Evolutionary conservation across 2,113 vertebrate species (phyloP).

Genomic region (Takifugu flavidus): DNA sequence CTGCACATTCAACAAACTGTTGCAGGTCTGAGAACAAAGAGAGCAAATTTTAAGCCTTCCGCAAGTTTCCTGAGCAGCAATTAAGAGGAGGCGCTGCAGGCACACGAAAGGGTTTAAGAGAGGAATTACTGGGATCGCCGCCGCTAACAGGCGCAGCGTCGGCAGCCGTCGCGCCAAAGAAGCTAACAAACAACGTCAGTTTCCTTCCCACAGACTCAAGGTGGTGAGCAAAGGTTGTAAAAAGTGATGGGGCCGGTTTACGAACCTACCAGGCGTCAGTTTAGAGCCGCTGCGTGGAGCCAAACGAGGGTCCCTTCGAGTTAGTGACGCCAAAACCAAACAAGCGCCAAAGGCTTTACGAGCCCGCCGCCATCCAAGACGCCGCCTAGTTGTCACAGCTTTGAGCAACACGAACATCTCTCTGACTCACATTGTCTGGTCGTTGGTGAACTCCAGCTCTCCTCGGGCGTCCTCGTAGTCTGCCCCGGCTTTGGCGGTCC

Average conservation of each 20-base stretch:
- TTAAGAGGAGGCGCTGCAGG: not conserved
- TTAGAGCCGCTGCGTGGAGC: constrained; percentile 1
- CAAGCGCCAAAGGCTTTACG: not conserved
- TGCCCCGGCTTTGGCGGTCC: constrained; percentile 80
- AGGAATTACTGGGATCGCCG: not conserved
- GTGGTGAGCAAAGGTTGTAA: not conserved
- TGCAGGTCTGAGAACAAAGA: no score
- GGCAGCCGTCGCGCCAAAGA: not conserved
- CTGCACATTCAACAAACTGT: no score
- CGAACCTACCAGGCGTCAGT: constrained; percentile 4
- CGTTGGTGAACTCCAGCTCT: constrained; percentile 90
- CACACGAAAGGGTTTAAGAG: not conserved
- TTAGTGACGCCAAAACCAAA: not conserved
- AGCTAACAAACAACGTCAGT: no score
- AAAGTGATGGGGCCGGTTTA: constrained; percentile 7
- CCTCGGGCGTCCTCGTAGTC: constrained; percentile 89
- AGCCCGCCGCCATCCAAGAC: not conserved
- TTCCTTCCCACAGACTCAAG: not conserved
- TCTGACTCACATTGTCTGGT: constrained; percentile 91
- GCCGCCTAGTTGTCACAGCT: not conserved
- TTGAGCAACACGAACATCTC: not conserved
- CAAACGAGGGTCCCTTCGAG: not conserved
- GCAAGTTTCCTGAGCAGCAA: not conserved
- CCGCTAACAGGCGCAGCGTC: not conserved
- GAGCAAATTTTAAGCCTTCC: no score